A percentile compares a stretch with the other conserved stretches of the same genome.
phyloP scores from a whole-genome alignment of 1,140 invertebrate species.

The Gryon sp. region DNA sequence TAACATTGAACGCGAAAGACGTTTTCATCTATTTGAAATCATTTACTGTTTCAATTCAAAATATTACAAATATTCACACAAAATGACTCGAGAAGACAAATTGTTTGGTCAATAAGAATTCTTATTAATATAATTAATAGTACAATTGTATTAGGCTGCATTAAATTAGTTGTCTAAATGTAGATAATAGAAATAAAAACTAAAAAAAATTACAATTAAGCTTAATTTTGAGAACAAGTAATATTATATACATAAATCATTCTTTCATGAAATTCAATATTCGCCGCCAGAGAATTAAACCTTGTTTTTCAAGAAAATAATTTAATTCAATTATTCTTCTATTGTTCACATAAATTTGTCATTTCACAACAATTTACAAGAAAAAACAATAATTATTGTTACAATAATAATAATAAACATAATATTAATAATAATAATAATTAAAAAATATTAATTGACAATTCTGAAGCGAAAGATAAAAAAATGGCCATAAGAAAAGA shows the following conservation, averaged over 20 bases:
- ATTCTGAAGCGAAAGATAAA: not conserved
- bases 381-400: conserved; percentile 9
- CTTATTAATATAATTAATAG: no score
- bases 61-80: not conserved
- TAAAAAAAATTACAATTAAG: not conserved
- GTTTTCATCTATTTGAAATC: not conserved
- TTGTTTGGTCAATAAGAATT: no score
- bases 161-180: no score
- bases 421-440: not conserved
- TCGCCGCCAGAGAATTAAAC: not conserved
- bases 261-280: not conserved
- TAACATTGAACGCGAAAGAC: conserved; percentile 29
- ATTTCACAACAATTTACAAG: conserved; percentile 26
- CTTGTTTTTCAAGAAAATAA: not conserved
- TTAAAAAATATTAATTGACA: not conserved
- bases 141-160: no score
- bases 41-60: not conserved
- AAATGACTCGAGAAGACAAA: no score
- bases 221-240: not conserved
- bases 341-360: conserved; percentile 10
- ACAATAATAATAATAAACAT: not conserved
- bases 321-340: not conserved
- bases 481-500: no score
- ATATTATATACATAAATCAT: conserved; percentile 21
- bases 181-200: conserved; percentile 3